Evolutionary conservation across 1,140 invertebrate genomes (phyloP), one percentile per base, ranked within the genome.

Genomic region (Hetaerina americana): DNA sequence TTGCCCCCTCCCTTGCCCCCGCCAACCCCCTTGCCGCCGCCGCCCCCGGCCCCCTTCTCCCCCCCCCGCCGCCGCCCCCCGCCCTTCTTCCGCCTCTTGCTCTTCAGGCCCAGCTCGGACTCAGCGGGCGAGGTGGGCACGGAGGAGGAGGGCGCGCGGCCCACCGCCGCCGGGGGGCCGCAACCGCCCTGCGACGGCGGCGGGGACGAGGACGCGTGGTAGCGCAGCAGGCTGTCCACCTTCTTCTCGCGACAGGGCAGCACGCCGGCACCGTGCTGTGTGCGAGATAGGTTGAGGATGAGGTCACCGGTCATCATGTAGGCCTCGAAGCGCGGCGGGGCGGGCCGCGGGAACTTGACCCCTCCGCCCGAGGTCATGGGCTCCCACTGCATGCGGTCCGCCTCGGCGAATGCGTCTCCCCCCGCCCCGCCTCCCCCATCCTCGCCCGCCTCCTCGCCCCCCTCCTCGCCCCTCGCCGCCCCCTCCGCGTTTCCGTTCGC

Each of bases 251-350:
- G 84, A 72, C 86, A 86, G 22, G 86, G 84, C 12, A 87, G 75
- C n/a, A 88, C 69, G 75, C 83, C 82, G 69, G 82, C 82, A 74
- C 83, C 85, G 75, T 89, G 89, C 49, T 87, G 87, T 24, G 90
- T 92, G 71, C 92, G 84, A 26, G 93, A 93, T 70, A 96, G 84
- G 81, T 96, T 96, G 70, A 97, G 84, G 80, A 97, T 96, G 74
- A 95, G 84, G 78, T 97, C 94, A 10, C 95, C 95, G n/a, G 95
- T 97, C 95, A 97, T 97, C 87, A 96, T 93, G 83, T 94, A 97
- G 25, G 94, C 92, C 82, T 97, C 95, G 82, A 92, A 96, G 76
- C 87, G 84, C 71, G 82, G 82, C 26, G 49, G 72, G 5, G 71
- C 29, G 69, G 73, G 66, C 72, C n/a, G 8, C n/a, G 49, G 27